A percentile compares a stretch with the other conserved stretches of the same genome.
Conservation (phyloP, 1,140 invertebrate genomes). For the Aphelinus atriplicis region DNA sequence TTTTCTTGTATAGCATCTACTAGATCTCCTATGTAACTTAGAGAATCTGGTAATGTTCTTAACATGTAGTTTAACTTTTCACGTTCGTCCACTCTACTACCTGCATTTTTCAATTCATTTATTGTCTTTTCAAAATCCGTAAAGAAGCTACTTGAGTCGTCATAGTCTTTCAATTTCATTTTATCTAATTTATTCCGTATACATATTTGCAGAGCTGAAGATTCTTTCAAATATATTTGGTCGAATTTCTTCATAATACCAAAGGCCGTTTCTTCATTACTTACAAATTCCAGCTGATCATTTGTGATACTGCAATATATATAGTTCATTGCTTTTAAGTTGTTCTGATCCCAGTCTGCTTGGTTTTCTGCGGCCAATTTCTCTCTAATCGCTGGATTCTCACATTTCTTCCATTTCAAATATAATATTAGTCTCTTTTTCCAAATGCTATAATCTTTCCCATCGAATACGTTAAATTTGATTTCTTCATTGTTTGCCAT, state of each 20-base stretch:
- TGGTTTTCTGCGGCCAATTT: neutral
- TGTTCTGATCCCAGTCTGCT: neutral
- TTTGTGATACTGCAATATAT: conserved; percentile 29
- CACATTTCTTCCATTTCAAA: conserved; percentile 36
- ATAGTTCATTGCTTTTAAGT: conserved; percentile 18
- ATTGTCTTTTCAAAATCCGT: conserved; percentile 51
- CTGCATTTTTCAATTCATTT: conserved; percentile 51
- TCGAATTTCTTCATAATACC: conserved; percentile 34
- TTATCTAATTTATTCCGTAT: conserved; percentile 22
- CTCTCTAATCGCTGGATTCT: neutral
- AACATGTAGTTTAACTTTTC: conserved; percentile 56
- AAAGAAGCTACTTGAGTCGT: conserved; percentile 20
- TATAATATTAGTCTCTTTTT: conserved; percentile 31
- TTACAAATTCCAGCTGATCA: conserved; percentile 27
- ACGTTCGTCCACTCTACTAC: conserved; percentile 48
- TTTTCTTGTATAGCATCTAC: conserved; percentile 46
- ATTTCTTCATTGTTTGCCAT: too few species aligned
- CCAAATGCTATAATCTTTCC: too few species aligned
- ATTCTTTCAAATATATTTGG: conserved; percentile 21
- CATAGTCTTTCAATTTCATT: conserved; percentile 30
- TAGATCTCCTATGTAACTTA: conserved; percentile 30
- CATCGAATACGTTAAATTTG: too few species aligned
- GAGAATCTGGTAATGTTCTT: conserved; percentile 41
- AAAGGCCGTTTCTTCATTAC: conserved; percentile 15
- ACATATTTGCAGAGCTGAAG: conserved; percentile 24